phyloP scores from a whole-genome alignment of 2,888 invertebrate genomes.

The Drosophila algonquin region DNA sequence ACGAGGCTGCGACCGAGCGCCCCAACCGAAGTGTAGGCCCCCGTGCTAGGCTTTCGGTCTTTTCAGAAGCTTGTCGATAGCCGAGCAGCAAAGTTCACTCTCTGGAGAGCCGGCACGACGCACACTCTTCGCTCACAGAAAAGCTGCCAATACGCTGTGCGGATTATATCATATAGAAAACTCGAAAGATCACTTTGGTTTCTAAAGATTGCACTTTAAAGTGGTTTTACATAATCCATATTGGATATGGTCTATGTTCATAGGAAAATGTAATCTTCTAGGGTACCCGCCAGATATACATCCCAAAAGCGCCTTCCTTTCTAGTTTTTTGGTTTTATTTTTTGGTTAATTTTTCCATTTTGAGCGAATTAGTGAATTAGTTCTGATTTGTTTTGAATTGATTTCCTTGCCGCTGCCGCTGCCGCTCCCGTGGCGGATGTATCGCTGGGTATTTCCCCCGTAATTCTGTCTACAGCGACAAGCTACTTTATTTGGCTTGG shows the following conservation, averaged over 20 bases:
- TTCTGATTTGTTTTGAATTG: conserved; percentile 52
- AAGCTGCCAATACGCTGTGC: background rate
- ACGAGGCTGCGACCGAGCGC: background rate
- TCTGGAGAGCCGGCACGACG: background rate
- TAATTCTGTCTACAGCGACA: conserved; percentile 45
- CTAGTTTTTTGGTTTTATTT: conserved; percentile 8
- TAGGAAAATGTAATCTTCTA: background rate
- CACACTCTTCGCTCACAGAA: background rate
- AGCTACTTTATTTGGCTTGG: conserved; percentile 71
- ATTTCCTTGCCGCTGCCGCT: conserved; percentile 14
- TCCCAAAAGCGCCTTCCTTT: conserved; percentile 2
- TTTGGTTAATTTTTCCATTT: conserved; percentile 42
- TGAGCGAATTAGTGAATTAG: conserved; percentile 78
- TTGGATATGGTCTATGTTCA: background rate
- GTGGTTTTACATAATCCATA: background rate
- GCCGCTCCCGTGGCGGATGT: conserved; percentile 65
- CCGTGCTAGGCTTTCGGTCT: conserved; percentile 2
- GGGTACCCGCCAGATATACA: background rate
- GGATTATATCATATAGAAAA: background rate
- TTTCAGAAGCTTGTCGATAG: conserved; percentile 29
- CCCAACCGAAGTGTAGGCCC: background rate
- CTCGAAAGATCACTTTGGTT: background rate
- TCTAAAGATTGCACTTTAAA: background rate
- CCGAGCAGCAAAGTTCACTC: conserved; percentile 14
- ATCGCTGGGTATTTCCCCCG: conserved; percentile 65